Percentiles rank a stretch among this genome's conserved stretches.
phyloP scores from a whole-genome alignment of 2,888 invertebrate species.

The Agrotis segetum region DNA sequence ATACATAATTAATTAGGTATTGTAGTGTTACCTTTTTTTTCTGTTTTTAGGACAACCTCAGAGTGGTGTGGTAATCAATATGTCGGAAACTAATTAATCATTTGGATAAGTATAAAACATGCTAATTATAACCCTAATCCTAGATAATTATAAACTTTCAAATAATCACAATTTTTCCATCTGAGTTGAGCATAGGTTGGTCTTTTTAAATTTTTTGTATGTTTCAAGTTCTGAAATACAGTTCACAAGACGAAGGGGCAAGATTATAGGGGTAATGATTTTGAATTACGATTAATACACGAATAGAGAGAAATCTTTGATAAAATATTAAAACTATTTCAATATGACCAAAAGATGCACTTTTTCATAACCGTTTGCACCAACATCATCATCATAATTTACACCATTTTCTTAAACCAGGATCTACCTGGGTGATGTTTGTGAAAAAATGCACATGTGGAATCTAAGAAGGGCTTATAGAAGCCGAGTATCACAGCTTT shows the following conservation, averaged over 20 bases:
- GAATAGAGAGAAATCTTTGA: conserved; percentile 10
- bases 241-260: not conserved
- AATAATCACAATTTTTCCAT: conserved; percentile 33
- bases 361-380: not conserved
- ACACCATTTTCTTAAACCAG: conserved; percentile 9
- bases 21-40: conserved; percentile 10
- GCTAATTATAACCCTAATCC: conserved; percentile 41
- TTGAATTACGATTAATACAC: conserved; percentile 15
- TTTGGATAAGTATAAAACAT: conserved; percentile 34
- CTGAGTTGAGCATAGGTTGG: conserved; percentile 34
- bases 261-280: not conserved
- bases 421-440: not conserved
- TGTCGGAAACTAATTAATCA: conserved; percentile 24
- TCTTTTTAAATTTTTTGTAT: conserved; percentile 4
- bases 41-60: conserved; percentile 9
- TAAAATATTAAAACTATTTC: conserved; percentile 7
- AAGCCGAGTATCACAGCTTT: conserved; percentile 61
- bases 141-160: conserved; percentile 45
- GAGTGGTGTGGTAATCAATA: conserved; percentile 15
- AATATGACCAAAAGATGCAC: conserved; percentile 8
- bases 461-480: conserved; percentile 40
- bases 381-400: conserved; percentile 26
- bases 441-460: conserved; percentile 57
- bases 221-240: not conserved
- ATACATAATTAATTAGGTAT: conserved; percentile 2